These are phyloP conservation scores for Parapristionchus giblindavisi DNA, from an alignment of 2,888 invertebrate genomes.

Conservation along the genomic window DNA sequence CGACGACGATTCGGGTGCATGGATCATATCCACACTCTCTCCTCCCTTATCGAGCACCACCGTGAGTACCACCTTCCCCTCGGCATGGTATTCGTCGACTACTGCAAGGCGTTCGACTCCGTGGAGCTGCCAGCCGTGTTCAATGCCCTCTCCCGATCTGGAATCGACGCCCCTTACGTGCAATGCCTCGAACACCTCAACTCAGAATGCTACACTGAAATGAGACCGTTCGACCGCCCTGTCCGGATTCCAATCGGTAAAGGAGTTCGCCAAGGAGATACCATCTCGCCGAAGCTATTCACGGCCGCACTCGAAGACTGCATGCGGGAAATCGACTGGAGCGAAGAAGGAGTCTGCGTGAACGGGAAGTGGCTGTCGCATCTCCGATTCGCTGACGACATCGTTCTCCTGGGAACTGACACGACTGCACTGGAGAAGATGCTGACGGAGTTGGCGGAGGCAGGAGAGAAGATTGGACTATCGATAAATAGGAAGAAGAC, in stretches of 20 bases:
- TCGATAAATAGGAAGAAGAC: no score
- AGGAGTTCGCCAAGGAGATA: conserved; percentile 32
- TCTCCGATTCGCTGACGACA: no score
- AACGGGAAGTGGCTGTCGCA: conserved; percentile 12
- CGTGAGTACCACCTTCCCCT: conserved; percentile 40
- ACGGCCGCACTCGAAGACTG: conserved; percentile 9
- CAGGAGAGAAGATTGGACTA: no score
- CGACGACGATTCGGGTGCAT: neutral
- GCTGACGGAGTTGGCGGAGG: no score
- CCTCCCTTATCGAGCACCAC: conserved; percentile 26
- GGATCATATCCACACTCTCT: conserved; percentile 39
- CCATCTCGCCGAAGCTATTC: conserved; percentile 34
- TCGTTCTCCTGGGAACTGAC: no score
- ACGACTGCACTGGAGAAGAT: no score
- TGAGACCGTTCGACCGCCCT: neutral
- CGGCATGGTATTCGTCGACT: conserved; percentile 43
- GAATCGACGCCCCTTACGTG: neutral
- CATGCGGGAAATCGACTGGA: conserved; percentile 13
- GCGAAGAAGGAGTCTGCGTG: neutral
- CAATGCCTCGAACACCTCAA: neutral
- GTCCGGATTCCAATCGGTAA: conserved; percentile 18
- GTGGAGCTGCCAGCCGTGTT: conserved; percentile 36
- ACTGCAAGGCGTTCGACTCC: conserved; percentile 43
- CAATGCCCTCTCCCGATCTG: conserved; percentile 21
- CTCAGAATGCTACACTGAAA: conserved; percentile 1